Conservation (phyloP, 2,888 invertebrate genomes). For the Macaria liturata region DNA sequence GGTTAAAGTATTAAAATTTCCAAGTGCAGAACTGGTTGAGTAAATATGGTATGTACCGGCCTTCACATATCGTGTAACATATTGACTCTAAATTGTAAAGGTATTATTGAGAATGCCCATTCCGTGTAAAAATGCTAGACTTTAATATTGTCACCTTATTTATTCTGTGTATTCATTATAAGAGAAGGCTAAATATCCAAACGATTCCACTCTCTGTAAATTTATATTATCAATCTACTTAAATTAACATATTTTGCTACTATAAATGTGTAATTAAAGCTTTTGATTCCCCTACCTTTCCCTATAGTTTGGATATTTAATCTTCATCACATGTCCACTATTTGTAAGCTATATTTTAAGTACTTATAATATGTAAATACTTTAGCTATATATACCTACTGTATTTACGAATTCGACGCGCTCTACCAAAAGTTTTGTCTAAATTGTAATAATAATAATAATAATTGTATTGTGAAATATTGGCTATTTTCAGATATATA, state of each 20-base stretch:
- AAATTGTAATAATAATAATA: no score
- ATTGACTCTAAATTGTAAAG: neutral
- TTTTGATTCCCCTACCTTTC: constrained; percentile 18
- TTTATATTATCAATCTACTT: no score
- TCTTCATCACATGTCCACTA: constrained; percentile 66
- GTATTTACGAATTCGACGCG: constrained; percentile 49
- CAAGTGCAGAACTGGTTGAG: no score
- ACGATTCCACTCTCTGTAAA: neutral
- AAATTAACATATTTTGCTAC: no score
- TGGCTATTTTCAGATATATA: constrained; percentile 61
- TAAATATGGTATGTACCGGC: neutral
- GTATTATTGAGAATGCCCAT: constrained; percentile 1
- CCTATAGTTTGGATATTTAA: constrained; percentile 46
- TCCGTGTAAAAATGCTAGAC: constrained; percentile 23
- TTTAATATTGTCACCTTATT: constrained; percentile 16
- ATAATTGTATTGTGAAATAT: constrained; percentile 50
- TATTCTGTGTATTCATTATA: constrained; percentile 31
- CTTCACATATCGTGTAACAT: constrained; percentile 2
- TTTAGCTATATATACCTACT: constrained; percentile 37
- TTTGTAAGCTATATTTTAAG: constrained; percentile 52
- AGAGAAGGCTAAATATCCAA: constrained; percentile 32
- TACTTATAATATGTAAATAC: constrained; percentile 57
- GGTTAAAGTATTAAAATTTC: no score
- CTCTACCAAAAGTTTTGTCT: constrained; percentile 58
- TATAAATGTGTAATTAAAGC: no score